Conservation (phyloP, 2,888 invertebrate genomes). For the Volucella inanis region DNA sequence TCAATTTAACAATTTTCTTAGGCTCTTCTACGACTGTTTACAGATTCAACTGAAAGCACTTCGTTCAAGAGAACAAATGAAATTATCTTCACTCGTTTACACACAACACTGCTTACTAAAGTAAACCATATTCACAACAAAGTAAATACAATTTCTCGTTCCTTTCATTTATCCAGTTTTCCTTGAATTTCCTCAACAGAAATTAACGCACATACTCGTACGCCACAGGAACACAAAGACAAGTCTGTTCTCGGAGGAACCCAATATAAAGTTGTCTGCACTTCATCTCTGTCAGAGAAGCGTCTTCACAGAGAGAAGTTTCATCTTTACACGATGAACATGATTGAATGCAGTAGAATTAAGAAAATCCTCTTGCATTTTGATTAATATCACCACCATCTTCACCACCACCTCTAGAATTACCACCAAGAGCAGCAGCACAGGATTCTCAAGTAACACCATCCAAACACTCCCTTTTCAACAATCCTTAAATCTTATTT, state of each 20-base stretch:
- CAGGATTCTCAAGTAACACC: neutral
- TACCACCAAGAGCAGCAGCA: constrained; percentile 14
- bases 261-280: constrained; percentile 34
- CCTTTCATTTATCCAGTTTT: constrained; percentile 16
- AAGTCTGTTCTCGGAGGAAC: constrained; percentile 13
- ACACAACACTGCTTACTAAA: no score
- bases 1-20: no score
- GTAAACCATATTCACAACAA: neutral
- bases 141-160: neutral
- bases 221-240: constrained; percentile 3
- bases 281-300: constrained; percentile 31
- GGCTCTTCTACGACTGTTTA: no score
- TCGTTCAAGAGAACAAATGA: no score
- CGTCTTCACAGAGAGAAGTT: constrained; percentile 36
- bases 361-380: constrained; percentile 61
- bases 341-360: constrained; percentile 63
- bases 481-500: neutral
- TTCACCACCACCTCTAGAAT: neutral
- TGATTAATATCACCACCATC: constrained; percentile 55
- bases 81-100: no score
- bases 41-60: no score
- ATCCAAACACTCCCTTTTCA: neutral
- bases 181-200: neutral
- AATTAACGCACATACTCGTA: constrained; percentile 5
- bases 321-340: constrained; percentile 47